Percentiles rank a stretch among this genome's conserved stretches.
Conservation (phyloP, 1,140 invertebrate species). For the Drosophila obscura region DNA sequence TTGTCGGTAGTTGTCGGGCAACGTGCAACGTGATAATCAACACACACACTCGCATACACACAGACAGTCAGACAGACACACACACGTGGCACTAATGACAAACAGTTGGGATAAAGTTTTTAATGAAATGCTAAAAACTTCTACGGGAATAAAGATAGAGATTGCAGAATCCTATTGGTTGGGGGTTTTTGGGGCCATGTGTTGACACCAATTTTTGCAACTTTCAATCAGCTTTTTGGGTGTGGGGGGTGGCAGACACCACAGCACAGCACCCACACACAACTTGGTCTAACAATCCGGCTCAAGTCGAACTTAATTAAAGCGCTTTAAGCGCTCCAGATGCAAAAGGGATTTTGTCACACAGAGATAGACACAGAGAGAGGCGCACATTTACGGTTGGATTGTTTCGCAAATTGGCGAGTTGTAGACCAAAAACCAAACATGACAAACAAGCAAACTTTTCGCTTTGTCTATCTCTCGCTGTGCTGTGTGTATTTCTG, state of each 20-base stretch:
- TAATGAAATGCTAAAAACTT: slow-evolving; percentile 48
- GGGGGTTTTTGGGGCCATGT: slow-evolving; percentile 19
- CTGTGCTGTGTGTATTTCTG: slow-evolving; percentile 2
- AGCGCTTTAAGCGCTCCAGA: slow-evolving; percentile 38
- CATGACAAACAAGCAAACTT: slow-evolving; percentile 51
- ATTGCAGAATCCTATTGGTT: slow-evolving; percentile 5
- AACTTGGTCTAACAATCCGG: slow-evolving; percentile 30
- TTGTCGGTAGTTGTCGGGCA: too few species aligned
- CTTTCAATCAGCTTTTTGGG: slow-evolving; percentile 43
- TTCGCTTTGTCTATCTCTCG: slow-evolving; percentile 9
- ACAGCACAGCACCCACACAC: not conserved
- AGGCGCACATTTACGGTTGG: slow-evolving; percentile 30
- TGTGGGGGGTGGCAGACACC: not conserved
- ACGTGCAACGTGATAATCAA: not conserved
- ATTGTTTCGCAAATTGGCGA: slow-evolving; percentile 50
- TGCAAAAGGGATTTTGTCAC: slow-evolving; percentile 15
- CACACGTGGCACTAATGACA: slow-evolving; percentile 14
- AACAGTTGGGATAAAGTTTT: slow-evolving; percentile 33
- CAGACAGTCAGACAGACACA: not conserved
- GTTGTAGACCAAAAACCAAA: slow-evolving; percentile 52
- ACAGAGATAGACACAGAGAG: not conserved
- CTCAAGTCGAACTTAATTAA: slow-evolving; percentile 57
- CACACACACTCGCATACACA: not conserved
- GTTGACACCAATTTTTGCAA: slow-evolving; percentile 49
- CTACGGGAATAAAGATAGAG: slow-evolving; percentile 4